A percentile compares a stretch with the other conserved stretches of the same genome.
phyloP scores from a whole-genome alignment of 2,888 invertebrate species.

The Oxycera nigricornis region DNA sequence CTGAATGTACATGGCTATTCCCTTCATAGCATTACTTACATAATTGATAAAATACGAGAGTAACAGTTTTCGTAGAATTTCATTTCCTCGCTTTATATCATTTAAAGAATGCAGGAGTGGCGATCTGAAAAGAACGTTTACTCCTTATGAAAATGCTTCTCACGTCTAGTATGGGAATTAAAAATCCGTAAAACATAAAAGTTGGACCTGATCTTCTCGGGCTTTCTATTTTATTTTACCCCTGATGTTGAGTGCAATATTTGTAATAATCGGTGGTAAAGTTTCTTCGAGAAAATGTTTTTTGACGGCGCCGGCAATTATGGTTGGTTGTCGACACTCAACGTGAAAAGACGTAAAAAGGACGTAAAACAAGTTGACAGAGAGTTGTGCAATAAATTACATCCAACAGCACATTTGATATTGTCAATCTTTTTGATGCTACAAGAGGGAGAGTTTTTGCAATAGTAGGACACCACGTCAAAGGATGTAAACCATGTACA shows the following conservation, averaged over 20 bases:
- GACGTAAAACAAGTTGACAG: conserved; percentile 30
- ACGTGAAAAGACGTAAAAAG: conserved; percentile 1
- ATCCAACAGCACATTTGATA: conserved; percentile 23
- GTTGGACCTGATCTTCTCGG: not conserved
- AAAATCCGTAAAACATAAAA: conserved; percentile 17
- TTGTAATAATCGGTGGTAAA: conserved; percentile 14
- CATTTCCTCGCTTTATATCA: conserved; percentile 13
- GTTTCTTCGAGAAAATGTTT: not conserved
- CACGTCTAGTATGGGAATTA: not conserved
- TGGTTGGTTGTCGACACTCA: not conserved
- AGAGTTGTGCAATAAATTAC: conserved; percentile 31
- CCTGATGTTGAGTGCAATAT: not conserved
- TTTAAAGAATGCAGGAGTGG: not conserved
- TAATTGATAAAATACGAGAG: not conserved
- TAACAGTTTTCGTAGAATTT: conserved; percentile 8
- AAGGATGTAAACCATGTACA: not conserved
- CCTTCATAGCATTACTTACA: not conserved
- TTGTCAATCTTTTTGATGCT: conserved; percentile 26
- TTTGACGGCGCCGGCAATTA: conserved; percentile 12
- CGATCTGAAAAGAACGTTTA: not conserved
- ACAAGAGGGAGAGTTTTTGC: not conserved
- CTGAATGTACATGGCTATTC: too few species aligned
- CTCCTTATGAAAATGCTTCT: not conserved
- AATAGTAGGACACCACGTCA: not conserved
- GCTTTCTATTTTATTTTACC: conserved; percentile 4